Evolutionary conservation across 2,888 invertebrate species (phyloP).

Genomic region (Parnassius smintheus): DNA sequence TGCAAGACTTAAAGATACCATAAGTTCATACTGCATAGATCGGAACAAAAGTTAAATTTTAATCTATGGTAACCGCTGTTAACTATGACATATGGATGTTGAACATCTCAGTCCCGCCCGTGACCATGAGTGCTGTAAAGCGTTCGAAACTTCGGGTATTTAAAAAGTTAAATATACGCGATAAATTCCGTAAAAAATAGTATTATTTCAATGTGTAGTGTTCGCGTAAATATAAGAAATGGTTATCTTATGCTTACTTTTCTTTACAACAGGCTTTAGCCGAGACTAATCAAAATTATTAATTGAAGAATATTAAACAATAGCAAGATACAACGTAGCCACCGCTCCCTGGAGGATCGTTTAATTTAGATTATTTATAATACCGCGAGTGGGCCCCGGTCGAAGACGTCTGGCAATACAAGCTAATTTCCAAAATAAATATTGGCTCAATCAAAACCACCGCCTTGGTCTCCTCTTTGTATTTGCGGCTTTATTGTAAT

Average conservation of each 20-base stretch:
- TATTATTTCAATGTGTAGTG: no score
- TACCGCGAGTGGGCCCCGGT: slow-evolving; percentile 44
- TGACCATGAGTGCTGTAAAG: no score
- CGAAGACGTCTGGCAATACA: slow-evolving; percentile 56
- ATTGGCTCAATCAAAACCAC: slow-evolving; percentile 67
- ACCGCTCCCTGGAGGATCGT: slow-evolving; percentile 55
- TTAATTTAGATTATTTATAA: slow-evolving; percentile 76
- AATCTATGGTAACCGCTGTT: no score
- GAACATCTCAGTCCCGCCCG: no score
- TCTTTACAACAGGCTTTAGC: slow-evolving; percentile 18
- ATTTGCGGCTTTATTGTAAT: slow-evolving; percentile 29
- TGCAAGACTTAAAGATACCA: no score
- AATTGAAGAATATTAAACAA: slow-evolving; percentile 72
- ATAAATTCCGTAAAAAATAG: no score
- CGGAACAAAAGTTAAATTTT: no score
- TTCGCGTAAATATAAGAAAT: no score
- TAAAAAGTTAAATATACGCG: no score
- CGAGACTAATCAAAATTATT: slow-evolving; percentile 62
- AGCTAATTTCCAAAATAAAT: slow-evolving; percentile 80
- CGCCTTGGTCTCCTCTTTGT: slow-evolving; percentile 35
- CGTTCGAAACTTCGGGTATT: no score
- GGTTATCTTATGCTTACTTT: slow-evolving; percentile 24
- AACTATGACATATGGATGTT: no score
- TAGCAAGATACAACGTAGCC: slow-evolving; percentile 44
- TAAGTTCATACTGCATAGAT: no score